Percentiles rank a stretch among this genome's conserved stretches.
These are phyloP conservation scores for Illadopsis cleaveri DNA, from an alignment of 2,113 vertebrate species.

Conservation along the genomic window DNA sequence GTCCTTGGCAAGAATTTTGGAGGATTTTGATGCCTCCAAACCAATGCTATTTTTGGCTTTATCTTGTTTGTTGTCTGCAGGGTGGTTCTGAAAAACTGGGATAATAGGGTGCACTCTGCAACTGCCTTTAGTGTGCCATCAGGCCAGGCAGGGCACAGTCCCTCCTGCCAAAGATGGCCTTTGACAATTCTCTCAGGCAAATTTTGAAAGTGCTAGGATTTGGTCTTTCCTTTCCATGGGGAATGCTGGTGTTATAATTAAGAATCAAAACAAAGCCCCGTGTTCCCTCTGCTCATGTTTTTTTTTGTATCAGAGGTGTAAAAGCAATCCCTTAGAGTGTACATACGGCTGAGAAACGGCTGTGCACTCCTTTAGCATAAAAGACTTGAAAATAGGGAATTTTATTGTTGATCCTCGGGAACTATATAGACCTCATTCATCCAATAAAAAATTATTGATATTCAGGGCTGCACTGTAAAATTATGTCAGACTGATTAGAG, in stretches of 20 bases:
- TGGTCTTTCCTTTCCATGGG: background rate
- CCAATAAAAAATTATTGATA: background rate
- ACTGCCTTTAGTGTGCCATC: background rate
- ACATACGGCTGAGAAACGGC: background rate
- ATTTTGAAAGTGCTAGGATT: background rate
- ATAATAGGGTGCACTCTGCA: rapidly evolving
- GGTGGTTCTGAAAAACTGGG: background rate
- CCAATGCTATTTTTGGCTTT: background rate
- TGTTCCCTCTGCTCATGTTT: background rate
- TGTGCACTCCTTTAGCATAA: background rate
- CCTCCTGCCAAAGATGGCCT: background rate
- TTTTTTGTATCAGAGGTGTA: background rate
- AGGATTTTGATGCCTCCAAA: background rate
- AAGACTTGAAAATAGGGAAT: background rate
- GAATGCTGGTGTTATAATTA: background rate
- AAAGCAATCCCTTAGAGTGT: background rate
- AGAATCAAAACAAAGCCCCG: background rate
- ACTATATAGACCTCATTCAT: background rate
- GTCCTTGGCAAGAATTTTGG: background rate
- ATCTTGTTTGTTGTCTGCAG: background rate
- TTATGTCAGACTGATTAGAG: background rate
- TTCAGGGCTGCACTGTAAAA: background rate
- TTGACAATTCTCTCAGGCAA: background rate
- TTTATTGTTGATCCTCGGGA: background rate
- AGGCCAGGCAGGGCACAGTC: background rate